Conservation (phyloP, 2,888 invertebrate species). For the Ptilodon capucinus region DNA sequence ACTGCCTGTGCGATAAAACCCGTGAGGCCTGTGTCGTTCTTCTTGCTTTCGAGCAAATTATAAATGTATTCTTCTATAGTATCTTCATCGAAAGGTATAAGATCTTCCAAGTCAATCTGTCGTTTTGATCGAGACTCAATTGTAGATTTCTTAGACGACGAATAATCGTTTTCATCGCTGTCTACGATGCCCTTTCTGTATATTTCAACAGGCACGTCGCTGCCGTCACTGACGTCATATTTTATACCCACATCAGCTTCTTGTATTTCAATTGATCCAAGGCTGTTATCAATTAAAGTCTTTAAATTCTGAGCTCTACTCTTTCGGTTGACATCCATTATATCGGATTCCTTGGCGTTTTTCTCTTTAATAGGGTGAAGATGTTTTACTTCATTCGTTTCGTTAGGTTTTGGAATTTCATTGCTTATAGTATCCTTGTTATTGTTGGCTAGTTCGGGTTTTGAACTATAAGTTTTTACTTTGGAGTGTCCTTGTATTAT, state of each 20-base stretch:
- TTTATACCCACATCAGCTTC: slow-evolving; percentile 82
- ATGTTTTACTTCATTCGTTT: slow-evolving; percentile 82
- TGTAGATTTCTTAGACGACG: slow-evolving; percentile 30
- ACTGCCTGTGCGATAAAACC: slow-evolving; percentile 68
- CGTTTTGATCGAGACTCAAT: slow-evolving; percentile 52
- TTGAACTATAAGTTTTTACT: slow-evolving; percentile 91
- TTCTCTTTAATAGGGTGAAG: slow-evolving; percentile 75
- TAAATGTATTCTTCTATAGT: slow-evolving; percentile 68
- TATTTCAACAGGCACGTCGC: slow-evolving; percentile 77
- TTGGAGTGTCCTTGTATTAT: slow-evolving; percentile 94
- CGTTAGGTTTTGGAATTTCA: slow-evolving; percentile 77
- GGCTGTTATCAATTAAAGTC: slow-evolving; percentile 61
- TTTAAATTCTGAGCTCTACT: slow-evolving; percentile 66
- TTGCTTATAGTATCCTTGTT: slow-evolving; percentile 65
- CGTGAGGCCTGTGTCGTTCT: slow-evolving; percentile 67
- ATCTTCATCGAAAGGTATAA: slow-evolving; percentile 72
- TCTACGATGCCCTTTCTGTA: slow-evolving; percentile 85
- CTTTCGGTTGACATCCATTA: slow-evolving; percentile 45
- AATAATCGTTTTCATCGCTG: slow-evolving; percentile 69
- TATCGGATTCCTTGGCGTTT: slow-evolving; percentile 52
- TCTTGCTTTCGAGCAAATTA: slow-evolving; percentile 62
- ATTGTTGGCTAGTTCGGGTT: slow-evolving; percentile 67
- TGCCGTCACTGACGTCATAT: slow-evolving; percentile 81
- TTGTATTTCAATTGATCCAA: slow-evolving; percentile 80
- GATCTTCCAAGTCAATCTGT: slow-evolving; percentile 68